Percentiles rank a stretch among this genome's conserved stretches.
phyloP scores from a whole-genome alignment of 2,113 vertebrate species.

The Emydura subglobosa region DNA sequence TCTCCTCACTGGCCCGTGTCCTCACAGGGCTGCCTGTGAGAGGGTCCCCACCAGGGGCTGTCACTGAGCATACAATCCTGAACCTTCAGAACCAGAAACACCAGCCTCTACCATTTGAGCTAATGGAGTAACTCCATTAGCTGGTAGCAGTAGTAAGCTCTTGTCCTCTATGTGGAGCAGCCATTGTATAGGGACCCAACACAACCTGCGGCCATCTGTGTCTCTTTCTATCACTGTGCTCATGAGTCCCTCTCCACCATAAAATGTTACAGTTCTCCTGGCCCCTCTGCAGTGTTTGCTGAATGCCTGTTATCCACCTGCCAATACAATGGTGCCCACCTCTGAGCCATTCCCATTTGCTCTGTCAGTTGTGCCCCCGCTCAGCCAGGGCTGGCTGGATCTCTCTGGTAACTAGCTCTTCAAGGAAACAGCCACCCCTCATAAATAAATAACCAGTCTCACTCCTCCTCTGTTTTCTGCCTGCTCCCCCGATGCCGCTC shows the following conservation, averaged over 20 bases:
- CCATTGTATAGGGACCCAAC: background rate
- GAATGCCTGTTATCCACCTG: background rate
- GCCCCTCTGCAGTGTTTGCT: background rate
- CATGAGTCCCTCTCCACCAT: background rate
- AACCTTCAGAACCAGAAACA: background rate
- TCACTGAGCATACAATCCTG: background rate
- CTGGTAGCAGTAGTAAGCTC: background rate
- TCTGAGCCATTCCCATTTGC: background rate
- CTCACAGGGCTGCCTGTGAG: background rate
- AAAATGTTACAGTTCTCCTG: accelerated
- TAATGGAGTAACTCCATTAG: background rate
- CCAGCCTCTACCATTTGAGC: background rate
- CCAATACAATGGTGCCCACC: background rate
- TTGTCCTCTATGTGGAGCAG: background rate
- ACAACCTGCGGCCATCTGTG: background rate
- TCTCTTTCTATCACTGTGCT: background rate
- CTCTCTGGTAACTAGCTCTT: background rate
- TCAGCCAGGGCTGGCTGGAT: background rate
- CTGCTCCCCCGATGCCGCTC: background rate
- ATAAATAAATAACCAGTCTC: background rate
- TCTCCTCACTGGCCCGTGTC: background rate
- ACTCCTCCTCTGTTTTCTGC: background rate
- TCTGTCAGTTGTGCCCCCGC: background rate
- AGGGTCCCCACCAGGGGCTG: background rate
- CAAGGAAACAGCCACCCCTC: background rate